phyloP scores from a whole-genome alignment of 2,888 invertebrate genomes.

The Oscheius onirici region DNA sequence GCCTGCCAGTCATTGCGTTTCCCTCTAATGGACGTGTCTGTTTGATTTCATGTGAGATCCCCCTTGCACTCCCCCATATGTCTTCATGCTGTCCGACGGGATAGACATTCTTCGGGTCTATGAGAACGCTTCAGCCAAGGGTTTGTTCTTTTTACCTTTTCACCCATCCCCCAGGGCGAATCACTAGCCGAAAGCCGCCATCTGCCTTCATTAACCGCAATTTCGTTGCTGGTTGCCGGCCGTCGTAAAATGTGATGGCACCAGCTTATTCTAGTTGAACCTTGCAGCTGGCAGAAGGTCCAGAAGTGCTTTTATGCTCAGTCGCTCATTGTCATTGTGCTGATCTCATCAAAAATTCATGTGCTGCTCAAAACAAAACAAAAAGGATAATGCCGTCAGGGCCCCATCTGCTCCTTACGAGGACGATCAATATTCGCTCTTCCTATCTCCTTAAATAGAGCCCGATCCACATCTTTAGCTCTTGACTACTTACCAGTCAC shows the following conservation, averaged over 20 bases:
- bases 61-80: constrained; percentile 23
- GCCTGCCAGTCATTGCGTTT: constrained; percentile 4
- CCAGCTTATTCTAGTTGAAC: neutral
- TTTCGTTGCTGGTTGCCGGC: constrained; percentile 15
- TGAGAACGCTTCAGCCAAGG: constrained; percentile 3
- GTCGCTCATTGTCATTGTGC: neutral
- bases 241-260: constrained; percentile 21
- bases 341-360: constrained; percentile 23
- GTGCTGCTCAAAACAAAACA: constrained; percentile 31
- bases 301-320: neutral
- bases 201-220: constrained; percentile 23
- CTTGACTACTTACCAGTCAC: neutral
- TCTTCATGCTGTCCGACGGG: constrained; percentile 8
- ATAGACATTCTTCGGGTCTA: constrained; percentile 21
- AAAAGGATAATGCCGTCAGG: constrained; percentile 14
- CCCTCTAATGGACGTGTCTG: constrained; percentile 22
- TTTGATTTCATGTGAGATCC: constrained; percentile 24
- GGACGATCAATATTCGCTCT: constrained; percentile 30
- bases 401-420: constrained; percentile 23
- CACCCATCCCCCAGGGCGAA: neutral
- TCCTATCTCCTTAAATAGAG: constrained; percentile 22
- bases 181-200: neutral
- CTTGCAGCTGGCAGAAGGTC: neutral
- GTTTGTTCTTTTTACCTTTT: constrained; percentile 18
- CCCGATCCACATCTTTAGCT: constrained; percentile 9